Conservation (phyloP, 2,888 invertebrate genomes). For the Trissolcus japonicus region DNA sequence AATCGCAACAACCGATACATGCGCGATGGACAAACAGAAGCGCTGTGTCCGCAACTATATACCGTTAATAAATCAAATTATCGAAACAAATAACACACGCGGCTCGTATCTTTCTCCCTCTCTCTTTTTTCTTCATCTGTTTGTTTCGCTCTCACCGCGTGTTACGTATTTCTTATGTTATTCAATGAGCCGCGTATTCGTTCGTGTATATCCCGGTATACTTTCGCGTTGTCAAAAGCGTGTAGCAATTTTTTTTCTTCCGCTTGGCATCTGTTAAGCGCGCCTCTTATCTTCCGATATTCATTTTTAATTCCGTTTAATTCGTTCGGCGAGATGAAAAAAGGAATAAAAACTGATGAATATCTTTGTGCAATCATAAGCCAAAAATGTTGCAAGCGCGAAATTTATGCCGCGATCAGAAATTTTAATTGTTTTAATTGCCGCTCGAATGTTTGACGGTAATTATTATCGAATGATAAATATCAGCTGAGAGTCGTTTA, state of each 20-base stretch:
- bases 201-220: slow-evolving; percentile 30
- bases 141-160: slow-evolving; percentile 37
- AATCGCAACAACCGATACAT: slow-evolving; percentile 12
- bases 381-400: background rate
- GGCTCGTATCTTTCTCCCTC: slow-evolving; percentile 17
- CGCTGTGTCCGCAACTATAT: slow-evolving; percentile 15
- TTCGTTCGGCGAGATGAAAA: slow-evolving; percentile 12
- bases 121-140: slow-evolving; percentile 18
- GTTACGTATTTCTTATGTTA: slow-evolving; percentile 54
- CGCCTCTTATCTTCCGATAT: slow-evolving; percentile 34
- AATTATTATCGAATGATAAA: too few relatives aligned
- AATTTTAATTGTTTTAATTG: slow-evolving; percentile 1
- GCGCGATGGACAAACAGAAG: slow-evolving; percentile 33
- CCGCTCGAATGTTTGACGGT: too few relatives aligned
- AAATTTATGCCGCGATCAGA: background rate
- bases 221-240: slow-evolving; percentile 50
- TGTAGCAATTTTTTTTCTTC: slow-evolving; percentile 47
- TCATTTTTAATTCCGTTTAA: slow-evolving; percentile 31
- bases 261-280: slow-evolving; percentile 15
- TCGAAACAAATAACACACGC: slow-evolving; percentile 42
- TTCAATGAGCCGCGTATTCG: slow-evolving; percentile 49
- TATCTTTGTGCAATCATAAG: slow-evolving; percentile 8
- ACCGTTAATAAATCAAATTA: slow-evolving; percentile 46
- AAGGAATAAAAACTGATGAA: background rate
- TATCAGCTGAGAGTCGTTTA: too few relatives aligned